phyloP scores from a whole-genome alignment of 1,140 invertebrate species.

The Pararge aegeria region DNA sequence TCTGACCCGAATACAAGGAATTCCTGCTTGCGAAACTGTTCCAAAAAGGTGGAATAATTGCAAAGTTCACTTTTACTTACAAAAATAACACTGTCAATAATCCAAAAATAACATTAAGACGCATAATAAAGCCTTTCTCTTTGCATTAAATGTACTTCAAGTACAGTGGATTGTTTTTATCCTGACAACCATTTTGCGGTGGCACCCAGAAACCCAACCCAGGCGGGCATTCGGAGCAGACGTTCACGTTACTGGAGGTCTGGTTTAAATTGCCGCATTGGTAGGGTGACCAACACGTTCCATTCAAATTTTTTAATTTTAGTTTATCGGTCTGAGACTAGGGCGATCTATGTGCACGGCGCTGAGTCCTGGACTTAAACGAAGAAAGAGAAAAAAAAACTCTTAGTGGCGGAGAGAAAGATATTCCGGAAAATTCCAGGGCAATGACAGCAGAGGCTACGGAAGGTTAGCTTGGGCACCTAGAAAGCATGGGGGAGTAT shows the following conservation, averaged over 20 bases:
- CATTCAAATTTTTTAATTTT: no score
- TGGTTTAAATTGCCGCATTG: slow-evolving; percentile 22
- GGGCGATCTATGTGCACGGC: no score
- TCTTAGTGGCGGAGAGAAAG: no score
- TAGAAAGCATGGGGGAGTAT: no score
- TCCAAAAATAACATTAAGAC: neutral
- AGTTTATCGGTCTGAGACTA: no score
- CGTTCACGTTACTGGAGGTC: slow-evolving; percentile 27
- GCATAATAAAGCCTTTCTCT: slow-evolving; percentile 23
- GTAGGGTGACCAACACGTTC: slow-evolving; percentile 22
- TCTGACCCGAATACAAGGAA: no score
- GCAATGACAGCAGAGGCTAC: no score
- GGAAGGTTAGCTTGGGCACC: no score
- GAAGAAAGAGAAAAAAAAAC: no score
- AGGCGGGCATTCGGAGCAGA: slow-evolving; percentile 18
- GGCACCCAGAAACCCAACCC: slow-evolving; percentile 28
- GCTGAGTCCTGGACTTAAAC: no score
- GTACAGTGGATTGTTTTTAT: slow-evolving; percentile 14
- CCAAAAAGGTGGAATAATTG: neutral
- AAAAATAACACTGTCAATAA: neutral
- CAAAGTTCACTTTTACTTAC: neutral
- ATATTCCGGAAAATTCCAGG: no score
- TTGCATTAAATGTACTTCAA: slow-evolving; percentile 12
- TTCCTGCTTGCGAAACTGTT: no score
- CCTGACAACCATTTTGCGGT: slow-evolving; percentile 26